Base-by-base conservation (phyloP, 2,888 invertebrate species). In the Hemaris fuciformis region DNA sequence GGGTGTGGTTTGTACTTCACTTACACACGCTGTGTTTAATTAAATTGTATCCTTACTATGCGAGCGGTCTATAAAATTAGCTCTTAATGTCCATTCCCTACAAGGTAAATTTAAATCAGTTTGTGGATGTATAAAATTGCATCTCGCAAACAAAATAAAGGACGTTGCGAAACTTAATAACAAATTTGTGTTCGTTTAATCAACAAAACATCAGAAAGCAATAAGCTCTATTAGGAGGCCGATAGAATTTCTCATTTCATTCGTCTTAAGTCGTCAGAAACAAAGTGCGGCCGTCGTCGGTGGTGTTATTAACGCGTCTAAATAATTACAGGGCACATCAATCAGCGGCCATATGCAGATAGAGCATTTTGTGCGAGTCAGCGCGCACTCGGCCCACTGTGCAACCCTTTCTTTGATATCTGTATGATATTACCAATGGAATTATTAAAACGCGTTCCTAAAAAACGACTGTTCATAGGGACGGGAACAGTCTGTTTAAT, bases 251-350 rank as follows among this genome's bases (percentile, higher is more conserved):
- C 91, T 91, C 90, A 87, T 91, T 91, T 89, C 87, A 89, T 91
- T 91, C 87, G 91, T 91, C 91, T 92, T 89, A 84, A 89, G 88
- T 90, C 91, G 87, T 90, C 91, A 89, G 83, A 89, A 90, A 90
- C 90, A 89, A 88, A 92, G 91, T 91, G 90, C 88, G 84, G 85
- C 86, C 85, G 83, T 89, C 87, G 79, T 84, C 89, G 80, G 86
- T 85, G 88, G 89, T 93, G 88, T 93, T 93, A 93, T 93, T 93
- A 93, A 87, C 89, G 88, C 89, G 93, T 93, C 93, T 84, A 87
- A 87, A 91, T 93, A 93, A 93, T 93, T 93, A 93, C 89, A 92
- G 90, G 85, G 89, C 83, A 88, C 93, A 93, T 93, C 93, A 93
- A 92, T 93, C 93, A 93, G 82, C 77, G 77, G 81, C 83, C 88